Base-by-base conservation (phyloP, 2,888 invertebrate species). In the Synergus umbraculus region DNA sequence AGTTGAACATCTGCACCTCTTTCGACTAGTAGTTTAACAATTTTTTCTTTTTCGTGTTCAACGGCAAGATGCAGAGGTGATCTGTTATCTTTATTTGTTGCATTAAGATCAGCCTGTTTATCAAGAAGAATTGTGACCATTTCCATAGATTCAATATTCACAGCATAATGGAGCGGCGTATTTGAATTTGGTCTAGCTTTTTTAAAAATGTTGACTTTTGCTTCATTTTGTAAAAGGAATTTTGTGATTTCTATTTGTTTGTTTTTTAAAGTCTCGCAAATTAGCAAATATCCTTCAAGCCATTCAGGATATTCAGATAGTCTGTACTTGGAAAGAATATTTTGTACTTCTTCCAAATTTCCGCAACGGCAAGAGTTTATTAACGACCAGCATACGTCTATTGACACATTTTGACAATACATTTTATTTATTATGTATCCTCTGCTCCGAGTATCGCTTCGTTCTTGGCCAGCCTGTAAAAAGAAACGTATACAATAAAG, bases 1-100 rank as follows among this genome's bases (percentile, higher is more conserved):
- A 46, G 63, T 12, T 54, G 18, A 8, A 78, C 29, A n/a, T 82
- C 76, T 4, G 78, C 80, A 5, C 81, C 81, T 7, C 41, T 76
- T 9, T 79, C 44, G 13, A 81, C 37, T 4, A 81, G 49, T 12
- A 81, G 13, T 76, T 76, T 22, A 0, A 78, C 67, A 1, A 60
- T 44, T 18, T 58, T 9, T 15, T 66, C 64, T 2, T 58, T 22
- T 9, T 29, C 8, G 13, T 22, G 22, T 12, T 79, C 58, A 41
- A 65, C n/a, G 12, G 81, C 79, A 10, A 64, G 4, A 22, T 76
- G 77, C 63, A 81, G 73, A 12, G 81, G 69, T 15, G 81, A 73
- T 15, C 37, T 44, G n/a, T 46, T n/a, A 7, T 44, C 12, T 22
- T 54, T 13, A n/a, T 78, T 64, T n/a, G 13, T 37, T 9, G 60